Evolutionary conservation across 1,140 invertebrate species (phyloP).

Genomic region (Drepana arcuata): DNA sequence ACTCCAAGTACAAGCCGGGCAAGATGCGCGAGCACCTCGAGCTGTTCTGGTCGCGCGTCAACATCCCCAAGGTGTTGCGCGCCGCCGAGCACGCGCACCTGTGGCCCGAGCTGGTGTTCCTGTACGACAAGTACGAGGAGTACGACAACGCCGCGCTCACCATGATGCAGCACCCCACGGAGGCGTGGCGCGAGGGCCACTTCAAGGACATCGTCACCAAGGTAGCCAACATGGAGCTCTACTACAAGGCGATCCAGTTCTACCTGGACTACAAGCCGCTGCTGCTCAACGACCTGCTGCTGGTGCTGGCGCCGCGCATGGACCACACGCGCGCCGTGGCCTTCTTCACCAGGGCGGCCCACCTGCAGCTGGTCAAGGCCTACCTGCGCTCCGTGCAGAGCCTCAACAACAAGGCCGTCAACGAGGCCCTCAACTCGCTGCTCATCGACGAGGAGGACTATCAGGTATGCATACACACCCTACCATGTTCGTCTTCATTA

Average conservation of each 20-base stretch:
- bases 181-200: conserved; percentile 99
- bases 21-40: conserved; percentile 99
- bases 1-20: conserved; percentile 98
- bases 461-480: conserved; percentile 72
- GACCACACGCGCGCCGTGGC: conserved; percentile 92
- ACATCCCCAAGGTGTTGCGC: conserved; percentile 98
- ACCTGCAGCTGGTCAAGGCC: conserved; percentile 97
- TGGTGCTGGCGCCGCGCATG: conserved; percentile 97
- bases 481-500: too few relatives aligned
- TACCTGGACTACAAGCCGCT: conserved; percentile 98
- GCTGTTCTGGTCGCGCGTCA: conserved; percentile 99
- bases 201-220: conserved; percentile 99
- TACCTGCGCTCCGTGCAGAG: conserved; percentile 98
- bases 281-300: conserved; percentile 95
- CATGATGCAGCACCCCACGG: conserved; percentile 99
- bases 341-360: conserved; percentile 83
- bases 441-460: conserved; percentile 99
- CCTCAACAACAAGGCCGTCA: conserved; percentile 99
- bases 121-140: conserved; percentile 99
- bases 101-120: conserved; percentile 99
- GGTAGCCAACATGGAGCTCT: conserved; percentile 97
- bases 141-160: conserved; percentile 99
- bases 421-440: conserved; percentile 97
- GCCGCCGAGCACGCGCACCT: conserved; percentile 98
- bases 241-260: conserved; percentile 99